A percentile compares a stretch with the other conserved stretches of the same genome.
Conservation (phyloP, 2,113 vertebrate species). For the Brachypodius melanocephalos region DNA sequence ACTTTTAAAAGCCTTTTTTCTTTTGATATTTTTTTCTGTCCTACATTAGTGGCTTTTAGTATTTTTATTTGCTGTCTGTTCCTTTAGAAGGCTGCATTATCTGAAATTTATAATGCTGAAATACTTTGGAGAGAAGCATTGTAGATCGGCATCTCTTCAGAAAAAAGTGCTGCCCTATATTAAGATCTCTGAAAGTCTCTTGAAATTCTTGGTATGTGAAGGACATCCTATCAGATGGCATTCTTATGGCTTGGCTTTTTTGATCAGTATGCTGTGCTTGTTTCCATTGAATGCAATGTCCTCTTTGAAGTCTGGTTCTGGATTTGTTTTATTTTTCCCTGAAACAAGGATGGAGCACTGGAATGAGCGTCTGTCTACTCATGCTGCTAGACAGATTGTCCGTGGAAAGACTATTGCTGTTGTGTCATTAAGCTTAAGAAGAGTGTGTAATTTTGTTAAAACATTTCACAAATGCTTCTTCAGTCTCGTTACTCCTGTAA, state of each 20-base stretch:
- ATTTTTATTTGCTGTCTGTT: not conserved
- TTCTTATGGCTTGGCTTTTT: not conserved
- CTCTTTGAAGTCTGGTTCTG: conserved; percentile 2
- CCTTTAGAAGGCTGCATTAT: not conserved
- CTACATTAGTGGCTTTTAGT: not conserved
- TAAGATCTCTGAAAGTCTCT: not conserved
- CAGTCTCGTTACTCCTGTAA: not conserved
- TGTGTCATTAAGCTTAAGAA: not conserved
- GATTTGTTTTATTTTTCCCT: not conserved
- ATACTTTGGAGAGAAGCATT: not conserved
- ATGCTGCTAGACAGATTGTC: not conserved
- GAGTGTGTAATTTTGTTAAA: not conserved
- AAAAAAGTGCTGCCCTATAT: not conserved
- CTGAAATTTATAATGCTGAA: not conserved
- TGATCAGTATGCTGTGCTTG: not conserved
- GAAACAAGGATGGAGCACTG: not conserved
- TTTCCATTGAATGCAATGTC: not conserved
- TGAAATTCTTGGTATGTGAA: not conserved
- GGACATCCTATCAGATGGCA: not conserved
- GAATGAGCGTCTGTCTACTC: not conserved
- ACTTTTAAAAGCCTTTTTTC: not conserved
- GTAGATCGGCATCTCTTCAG: not conserved
- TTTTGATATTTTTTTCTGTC: not conserved
- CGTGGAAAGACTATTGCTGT: not conserved
- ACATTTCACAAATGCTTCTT: not conserved